phyloP scores from a whole-genome alignment of 2,888 invertebrate genomes.

The Leptinotarsa rubiginosa region DNA sequence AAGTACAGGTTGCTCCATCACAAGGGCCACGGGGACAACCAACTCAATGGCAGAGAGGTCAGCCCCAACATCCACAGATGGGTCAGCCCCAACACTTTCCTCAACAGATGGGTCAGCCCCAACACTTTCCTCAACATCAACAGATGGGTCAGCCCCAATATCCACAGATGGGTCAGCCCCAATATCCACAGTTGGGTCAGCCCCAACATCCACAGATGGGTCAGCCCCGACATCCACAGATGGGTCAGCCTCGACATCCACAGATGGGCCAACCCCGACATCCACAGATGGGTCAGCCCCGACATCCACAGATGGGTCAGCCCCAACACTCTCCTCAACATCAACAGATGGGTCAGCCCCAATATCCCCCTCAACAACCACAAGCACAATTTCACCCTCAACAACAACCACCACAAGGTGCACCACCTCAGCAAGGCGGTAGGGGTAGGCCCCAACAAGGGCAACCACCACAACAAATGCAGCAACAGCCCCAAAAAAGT shows the following conservation, averaged over 20 bases:
- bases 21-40: too few species aligned
- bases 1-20: background rate
- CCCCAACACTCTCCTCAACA: background rate
- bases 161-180: background rate
- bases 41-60: background rate
- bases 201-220: slow-evolving; percentile 9
- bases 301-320: background rate
- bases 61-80: background rate
- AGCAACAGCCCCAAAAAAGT: slow-evolving; percentile 13
- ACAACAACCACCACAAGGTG: slow-evolving; percentile 36
- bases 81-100: slow-evolving; percentile 14
- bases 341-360: background rate
- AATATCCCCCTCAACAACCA: slow-evolving; percentile 34
- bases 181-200: background rate
- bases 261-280: background rate
- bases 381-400: slow-evolving; percentile 35
- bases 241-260: background rate
- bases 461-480: slow-evolving; percentile 7
- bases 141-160: slow-evolving; percentile 14
- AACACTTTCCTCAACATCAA: background rate
- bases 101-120: slow-evolving; percentile 11
- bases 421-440: slow-evolving; percentile 36
- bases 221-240: background rate
- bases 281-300: slow-evolving; percentile 22
- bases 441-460: slow-evolving; percentile 13